Conservation (phyloP, 2,888 invertebrate species). For the Callyntrura sp. region DNA sequence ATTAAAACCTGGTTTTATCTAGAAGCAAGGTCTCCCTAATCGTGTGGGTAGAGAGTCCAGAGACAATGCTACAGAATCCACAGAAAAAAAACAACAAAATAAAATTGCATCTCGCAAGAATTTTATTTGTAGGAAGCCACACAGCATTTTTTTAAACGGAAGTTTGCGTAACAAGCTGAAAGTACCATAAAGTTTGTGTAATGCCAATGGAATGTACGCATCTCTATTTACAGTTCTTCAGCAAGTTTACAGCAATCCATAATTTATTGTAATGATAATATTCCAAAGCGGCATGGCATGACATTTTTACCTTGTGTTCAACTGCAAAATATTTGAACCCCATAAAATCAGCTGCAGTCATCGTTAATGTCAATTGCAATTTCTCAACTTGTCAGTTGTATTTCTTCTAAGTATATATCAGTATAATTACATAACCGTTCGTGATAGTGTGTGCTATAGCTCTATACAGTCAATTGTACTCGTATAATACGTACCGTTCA, state of each 20-base stretch:
- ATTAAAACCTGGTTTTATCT: conserved; percentile 36
- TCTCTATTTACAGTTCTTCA: background rate
- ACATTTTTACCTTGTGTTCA: background rate
- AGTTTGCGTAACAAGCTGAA: background rate
- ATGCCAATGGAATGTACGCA: no score
- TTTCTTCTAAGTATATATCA: background rate
- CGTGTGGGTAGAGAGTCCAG: background rate
- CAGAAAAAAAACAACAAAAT: conserved; percentile 1
- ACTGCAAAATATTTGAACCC: conserved; percentile 28
- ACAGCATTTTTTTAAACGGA: background rate
- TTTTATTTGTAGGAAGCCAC: no score
- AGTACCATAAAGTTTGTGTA: no score
- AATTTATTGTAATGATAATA: background rate
- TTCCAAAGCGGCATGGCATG: background rate
- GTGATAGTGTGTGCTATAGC: background rate
- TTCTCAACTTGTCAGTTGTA: conserved; percentile 55
- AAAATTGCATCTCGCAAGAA: background rate
- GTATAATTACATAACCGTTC: conserved; percentile 2
- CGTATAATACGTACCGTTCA: background rate
- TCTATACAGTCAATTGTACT: background rate
- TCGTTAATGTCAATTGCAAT: conserved; percentile 72
- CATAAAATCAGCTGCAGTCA: conserved; percentile 61
- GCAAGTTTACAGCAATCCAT: background rate
- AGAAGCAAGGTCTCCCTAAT: background rate
- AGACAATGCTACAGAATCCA: background rate